These are phyloP conservation scores for Caprella mutica DNA, from an alignment of 2,888 invertebrate genomes.

Conservation along the genomic window DNA sequence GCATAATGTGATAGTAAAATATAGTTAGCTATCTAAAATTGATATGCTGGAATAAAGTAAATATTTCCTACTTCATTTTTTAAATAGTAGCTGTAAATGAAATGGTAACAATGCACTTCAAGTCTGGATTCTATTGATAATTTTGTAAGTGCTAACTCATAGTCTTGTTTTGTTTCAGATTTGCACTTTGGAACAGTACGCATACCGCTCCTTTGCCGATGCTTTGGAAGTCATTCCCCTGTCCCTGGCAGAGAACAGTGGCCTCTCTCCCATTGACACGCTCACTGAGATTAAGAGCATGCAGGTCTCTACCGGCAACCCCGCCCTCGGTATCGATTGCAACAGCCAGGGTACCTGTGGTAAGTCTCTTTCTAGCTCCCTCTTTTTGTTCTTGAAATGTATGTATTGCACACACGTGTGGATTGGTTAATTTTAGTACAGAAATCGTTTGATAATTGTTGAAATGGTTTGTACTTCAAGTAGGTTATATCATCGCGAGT, in stretches of 20 bases:
- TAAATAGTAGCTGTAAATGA: too few species aligned
- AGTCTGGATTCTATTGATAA: too few species aligned
- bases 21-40: too few species aligned
- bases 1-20: too few species aligned
- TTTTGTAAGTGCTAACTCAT: too few species aligned
- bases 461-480: neutral
- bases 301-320: conserved; percentile 72
- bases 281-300: conserved; percentile 79
- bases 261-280: conserved; percentile 82
- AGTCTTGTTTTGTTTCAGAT: conserved; percentile 46
- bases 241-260: conserved; percentile 92
- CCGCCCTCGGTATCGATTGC: conserved; percentile 88
- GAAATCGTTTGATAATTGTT: neutral
- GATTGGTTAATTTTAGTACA: neutral
- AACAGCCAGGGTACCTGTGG: conserved; percentile 61
- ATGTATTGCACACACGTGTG: neutral
- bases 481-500: neutral
- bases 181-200: conserved; percentile 89
- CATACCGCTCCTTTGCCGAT: conserved; percentile 88
- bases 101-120: too few species aligned
- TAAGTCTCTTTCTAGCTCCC: conserved; percentile 36
- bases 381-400: conserved; percentile 6
- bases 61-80: too few species aligned
- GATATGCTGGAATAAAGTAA: too few species aligned
- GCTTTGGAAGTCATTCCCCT: conserved; percentile 89